phyloP scores from a whole-genome alignment of 1,140 invertebrate species.

The Drosophila serrata region DNA sequence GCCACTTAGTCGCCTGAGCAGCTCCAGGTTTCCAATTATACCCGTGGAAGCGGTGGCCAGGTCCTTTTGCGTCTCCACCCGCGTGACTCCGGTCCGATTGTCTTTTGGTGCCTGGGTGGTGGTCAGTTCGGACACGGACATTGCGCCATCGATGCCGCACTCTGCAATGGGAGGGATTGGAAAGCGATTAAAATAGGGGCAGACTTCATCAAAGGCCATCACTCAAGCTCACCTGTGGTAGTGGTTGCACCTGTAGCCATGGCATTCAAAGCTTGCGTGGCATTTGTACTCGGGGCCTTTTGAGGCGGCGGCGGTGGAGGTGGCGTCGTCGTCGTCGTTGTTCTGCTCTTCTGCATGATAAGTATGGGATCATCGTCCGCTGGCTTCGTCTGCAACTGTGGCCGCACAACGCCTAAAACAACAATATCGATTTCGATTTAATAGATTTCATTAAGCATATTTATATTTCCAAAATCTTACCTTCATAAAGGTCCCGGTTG shows the following conservation, averaged over 20 bases:
- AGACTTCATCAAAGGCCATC: too few species aligned
- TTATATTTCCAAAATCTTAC: conserved; percentile 17
- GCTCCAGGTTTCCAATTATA: conserved; percentile 79
- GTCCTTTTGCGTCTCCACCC: conserved; percentile 71
- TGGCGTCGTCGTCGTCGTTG: conserved; percentile 82
- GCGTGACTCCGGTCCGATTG: conserved; percentile 59
- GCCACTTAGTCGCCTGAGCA: conserved; percentile 90
- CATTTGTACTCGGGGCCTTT: conserved; percentile 50
- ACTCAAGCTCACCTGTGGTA: conserved; percentile 36
- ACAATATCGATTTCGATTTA: too few species aligned
- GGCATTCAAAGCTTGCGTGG: conserved; percentile 41
- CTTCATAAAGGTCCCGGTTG: conserved; percentile 77
- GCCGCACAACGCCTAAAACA: conserved; percentile 86
- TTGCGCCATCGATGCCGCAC: conserved; percentile 87
- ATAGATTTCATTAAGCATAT: background rate
- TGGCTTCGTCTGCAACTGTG: conserved; percentile 78
- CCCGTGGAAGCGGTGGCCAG: conserved; percentile 79
- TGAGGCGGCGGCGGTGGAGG: conserved; percentile 74
- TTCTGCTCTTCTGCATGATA: conserved; percentile 63
- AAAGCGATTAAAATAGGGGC: background rate
- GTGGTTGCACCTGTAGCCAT: conserved; percentile 42
- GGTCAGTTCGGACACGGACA: conserved; percentile 87
- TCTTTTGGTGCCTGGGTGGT: conserved; percentile 72
- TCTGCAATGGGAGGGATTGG: conserved; percentile 77
- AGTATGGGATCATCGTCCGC: conserved; percentile 74